Evolutionary conservation across 2,113 vertebrate genomes (phyloP).

Genomic region (Rhea americana): DNA sequence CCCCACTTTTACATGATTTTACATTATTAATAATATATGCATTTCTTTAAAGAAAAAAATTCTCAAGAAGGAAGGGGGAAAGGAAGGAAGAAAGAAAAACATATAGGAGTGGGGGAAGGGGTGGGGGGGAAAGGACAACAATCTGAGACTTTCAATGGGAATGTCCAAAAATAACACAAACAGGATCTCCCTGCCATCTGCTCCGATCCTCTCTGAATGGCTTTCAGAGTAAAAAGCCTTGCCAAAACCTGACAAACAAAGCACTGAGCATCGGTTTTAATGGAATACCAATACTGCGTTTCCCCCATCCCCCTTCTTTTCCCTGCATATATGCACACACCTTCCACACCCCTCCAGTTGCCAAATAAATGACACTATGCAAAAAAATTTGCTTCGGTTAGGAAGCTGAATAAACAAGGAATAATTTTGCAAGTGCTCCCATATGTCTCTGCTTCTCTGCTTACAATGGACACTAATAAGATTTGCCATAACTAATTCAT

Average conservation of each 20-base stretch:
- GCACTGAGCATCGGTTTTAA: conserved; percentile 48
- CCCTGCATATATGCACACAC: conserved; percentile 41
- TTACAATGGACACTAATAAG: conserved; percentile 78
- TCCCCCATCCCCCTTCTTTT: background rate
- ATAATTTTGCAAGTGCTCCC: conserved; percentile 74
- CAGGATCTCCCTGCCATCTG: conserved; percentile 62
- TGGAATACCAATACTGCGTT: conserved; percentile 33
- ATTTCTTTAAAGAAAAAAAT: background rate
- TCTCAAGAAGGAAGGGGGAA: background rate
- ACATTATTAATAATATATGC: background rate
- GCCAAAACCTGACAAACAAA: conserved; percentile 66
- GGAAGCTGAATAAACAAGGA: conserved; percentile 74
- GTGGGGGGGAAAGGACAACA: conserved; percentile 37
- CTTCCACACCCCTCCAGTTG: conserved; percentile 66
- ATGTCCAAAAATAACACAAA: conserved; percentile 67
- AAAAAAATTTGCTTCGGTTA: conserved; percentile 76
- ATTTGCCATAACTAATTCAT: conserved; percentile 81
- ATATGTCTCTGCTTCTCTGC: conserved; percentile 71
- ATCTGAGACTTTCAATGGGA: conserved; percentile 51
- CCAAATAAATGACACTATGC: conserved; percentile 73
- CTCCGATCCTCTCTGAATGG: conserved; percentile 50
- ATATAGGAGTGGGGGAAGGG: background rate
- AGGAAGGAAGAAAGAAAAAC: conserved; percentile 52
- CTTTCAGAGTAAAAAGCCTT: conserved; percentile 65
- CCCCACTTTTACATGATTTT: background rate